Conservation (phyloP, 2,888 invertebrate genomes). For the Melanophora roralis region DNA sequence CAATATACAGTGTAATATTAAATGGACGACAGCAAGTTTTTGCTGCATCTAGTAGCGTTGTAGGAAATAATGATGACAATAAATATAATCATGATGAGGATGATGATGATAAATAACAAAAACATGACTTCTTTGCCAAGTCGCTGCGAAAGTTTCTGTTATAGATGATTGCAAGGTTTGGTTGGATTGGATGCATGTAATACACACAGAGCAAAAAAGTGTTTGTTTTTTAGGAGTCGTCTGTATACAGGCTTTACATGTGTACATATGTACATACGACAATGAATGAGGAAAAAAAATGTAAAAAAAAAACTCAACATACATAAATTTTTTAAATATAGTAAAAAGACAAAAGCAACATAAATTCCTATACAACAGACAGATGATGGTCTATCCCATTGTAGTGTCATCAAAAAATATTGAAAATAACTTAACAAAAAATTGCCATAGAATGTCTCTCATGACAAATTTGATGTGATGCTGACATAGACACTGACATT, state of each 20-base stretch:
- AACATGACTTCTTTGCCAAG: slow-evolving; percentile 54
- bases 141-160: slow-evolving; percentile 23
- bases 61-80: slow-evolving; percentile 17
- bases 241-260: slow-evolving; percentile 8
- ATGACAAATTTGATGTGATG: slow-evolving; percentile 14
- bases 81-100: slow-evolving; percentile 33
- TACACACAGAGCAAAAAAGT: background rate
- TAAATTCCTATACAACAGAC: background rate
- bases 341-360: slow-evolving; percentile 13
- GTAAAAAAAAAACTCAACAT: background rate
- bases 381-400: no score
- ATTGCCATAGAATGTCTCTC: background rate
- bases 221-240: slow-evolving; percentile 18
- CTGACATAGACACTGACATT: slow-evolving; percentile 60
- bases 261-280: no score
- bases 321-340: slow-evolving; percentile 47
- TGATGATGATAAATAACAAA: slow-evolving; percentile 47
- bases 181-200: slow-evolving; percentile 25
- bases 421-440: slow-evolving; percentile 24
- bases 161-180: slow-evolving; percentile 5
- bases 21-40: slow-evolving; percentile 10
- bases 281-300: slow-evolving; percentile 1
- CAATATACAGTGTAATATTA: background rate
- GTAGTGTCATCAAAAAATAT: no score
- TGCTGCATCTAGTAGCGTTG: background rate